Conservation (phyloP, 2,888 invertebrate genomes). For the Pterostichus niger region DNA sequence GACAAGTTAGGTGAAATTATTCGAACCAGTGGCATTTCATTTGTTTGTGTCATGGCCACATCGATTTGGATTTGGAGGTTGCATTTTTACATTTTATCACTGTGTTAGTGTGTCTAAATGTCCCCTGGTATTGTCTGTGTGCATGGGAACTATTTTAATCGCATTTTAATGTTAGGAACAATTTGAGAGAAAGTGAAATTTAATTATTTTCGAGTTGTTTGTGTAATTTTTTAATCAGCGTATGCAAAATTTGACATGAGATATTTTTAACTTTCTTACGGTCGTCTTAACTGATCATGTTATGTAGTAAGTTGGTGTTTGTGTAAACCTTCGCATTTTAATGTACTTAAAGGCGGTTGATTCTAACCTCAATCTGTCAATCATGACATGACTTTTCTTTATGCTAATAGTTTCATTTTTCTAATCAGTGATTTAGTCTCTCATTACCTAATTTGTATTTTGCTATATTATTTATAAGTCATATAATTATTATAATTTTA, state of each 20-base stretch:
- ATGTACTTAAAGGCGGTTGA: no score
- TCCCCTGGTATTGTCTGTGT: no score
- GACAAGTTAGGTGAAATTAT: conserved; percentile 41
- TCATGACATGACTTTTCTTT: conserved; percentile 20
- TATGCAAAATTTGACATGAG: conserved; percentile 16
- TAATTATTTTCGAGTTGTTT: conserved; percentile 28
- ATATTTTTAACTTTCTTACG: no score
- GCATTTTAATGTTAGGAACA: conserved; percentile 12
- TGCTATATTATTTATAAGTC: no score
- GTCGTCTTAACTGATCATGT: no score
- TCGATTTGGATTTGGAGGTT: conserved; percentile 14
- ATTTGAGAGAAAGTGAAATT: conserved; percentile 40
- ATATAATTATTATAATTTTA: no score
- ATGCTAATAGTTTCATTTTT: conserved; percentile 1
- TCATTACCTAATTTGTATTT: no score
- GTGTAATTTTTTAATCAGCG: conserved; percentile 8
- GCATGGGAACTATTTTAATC: conserved; percentile 1
- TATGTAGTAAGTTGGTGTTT: no score
- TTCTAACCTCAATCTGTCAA: conserved; percentile 20
- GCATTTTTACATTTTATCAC: not conserved
- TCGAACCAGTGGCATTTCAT: conserved; percentile 31
- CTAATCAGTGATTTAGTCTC: no score
- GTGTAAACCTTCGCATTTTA: no score
- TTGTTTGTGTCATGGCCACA: conserved; percentile 47
- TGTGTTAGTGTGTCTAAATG: not conserved